phyloP scores from a whole-genome alignment of 2,888 invertebrate genomes.

The Drosophila neoperkinsi region DNA sequence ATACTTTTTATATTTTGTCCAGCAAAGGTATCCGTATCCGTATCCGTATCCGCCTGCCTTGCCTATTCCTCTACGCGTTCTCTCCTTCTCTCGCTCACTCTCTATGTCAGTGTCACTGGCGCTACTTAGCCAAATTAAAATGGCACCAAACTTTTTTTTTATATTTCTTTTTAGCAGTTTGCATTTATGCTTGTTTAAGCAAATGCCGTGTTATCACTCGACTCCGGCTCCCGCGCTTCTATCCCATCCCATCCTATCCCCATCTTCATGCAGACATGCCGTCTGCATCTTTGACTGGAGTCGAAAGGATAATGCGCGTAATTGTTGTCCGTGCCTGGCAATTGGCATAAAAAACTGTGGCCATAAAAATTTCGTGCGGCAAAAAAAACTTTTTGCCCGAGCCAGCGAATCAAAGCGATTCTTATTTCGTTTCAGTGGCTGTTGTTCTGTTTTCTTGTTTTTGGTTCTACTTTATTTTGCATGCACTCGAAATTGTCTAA shows the following conservation, averaged over 20 bases:
- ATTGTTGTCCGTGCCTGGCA: slow-evolving; percentile 69
- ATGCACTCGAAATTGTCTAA: background rate
- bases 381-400: background rate
- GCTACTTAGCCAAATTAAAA: slow-evolving; percentile 80
- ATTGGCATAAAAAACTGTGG: slow-evolving; percentile 34
- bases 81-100: background rate
- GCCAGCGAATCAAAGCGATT: background rate
- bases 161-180: slow-evolving; percentile 49
- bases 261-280: background rate
- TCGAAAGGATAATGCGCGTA: slow-evolving; percentile 74
- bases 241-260: background rate
- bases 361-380: background rate
- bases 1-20: slow-evolving; percentile 5
- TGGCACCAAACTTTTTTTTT: slow-evolving; percentile 43
- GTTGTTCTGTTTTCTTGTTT: background rate
- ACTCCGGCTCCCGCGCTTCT: slow-evolving; percentile 30
- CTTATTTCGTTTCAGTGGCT: background rate
- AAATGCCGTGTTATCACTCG: slow-evolving; percentile 73
- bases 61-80: background rate
- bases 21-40: slow-evolving; percentile 53
- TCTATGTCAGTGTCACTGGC: slow-evolving; percentile 62
- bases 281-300: slow-evolving; percentile 38
- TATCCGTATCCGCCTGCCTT: slow-evolving; percentile 30
- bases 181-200: slow-evolving; percentile 76
- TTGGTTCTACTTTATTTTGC: background rate